A percentile compares a stretch with the other conserved stretches of the same genome.
phyloP scores from a whole-genome alignment of 1,140 invertebrate species.

The honey bee (Apis mellifera) region DNA sequence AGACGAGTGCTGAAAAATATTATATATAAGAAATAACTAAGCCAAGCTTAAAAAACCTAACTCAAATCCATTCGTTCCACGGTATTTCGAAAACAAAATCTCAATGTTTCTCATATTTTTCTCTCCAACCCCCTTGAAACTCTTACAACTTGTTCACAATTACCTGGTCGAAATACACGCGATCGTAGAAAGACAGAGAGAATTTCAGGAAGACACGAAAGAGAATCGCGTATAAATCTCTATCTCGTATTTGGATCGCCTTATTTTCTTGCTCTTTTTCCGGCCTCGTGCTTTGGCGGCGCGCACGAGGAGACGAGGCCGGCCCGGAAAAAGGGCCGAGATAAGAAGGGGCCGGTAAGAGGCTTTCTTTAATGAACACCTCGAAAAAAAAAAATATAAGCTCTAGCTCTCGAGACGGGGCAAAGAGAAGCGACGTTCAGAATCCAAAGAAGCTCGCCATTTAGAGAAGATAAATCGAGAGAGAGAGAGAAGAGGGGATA shows the following conservation, averaged over 20 bases:
- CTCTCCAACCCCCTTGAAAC: too few species aligned
- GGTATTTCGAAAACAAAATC: too few species aligned
- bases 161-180: not conserved
- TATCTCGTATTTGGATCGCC: not conserved
- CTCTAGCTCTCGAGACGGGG: not conserved
- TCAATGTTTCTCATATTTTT: too few species aligned
- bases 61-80: too few species aligned
- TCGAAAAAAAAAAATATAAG: conserved; percentile 27
- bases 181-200: not conserved
- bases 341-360: conserved; percentile 16
- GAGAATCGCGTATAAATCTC: not conserved
- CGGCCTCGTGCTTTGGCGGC: not conserved
- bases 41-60: too few species aligned
- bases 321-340: conserved; percentile 11
- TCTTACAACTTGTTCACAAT: not conserved
- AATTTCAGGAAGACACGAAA: not conserved
- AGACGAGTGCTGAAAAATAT: too few species aligned
- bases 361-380: conserved; percentile 26
- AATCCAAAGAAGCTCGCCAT: not conserved
- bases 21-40: too few species aligned
- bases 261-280: conserved; percentile 20
- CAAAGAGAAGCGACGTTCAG: too few species aligned
- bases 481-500: too few species aligned
- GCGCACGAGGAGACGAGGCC: not conserved
- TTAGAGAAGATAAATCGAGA: not conserved